Base-by-base conservation (phyloP, 2,888 invertebrate species). In the Noctua janthe region DNA sequence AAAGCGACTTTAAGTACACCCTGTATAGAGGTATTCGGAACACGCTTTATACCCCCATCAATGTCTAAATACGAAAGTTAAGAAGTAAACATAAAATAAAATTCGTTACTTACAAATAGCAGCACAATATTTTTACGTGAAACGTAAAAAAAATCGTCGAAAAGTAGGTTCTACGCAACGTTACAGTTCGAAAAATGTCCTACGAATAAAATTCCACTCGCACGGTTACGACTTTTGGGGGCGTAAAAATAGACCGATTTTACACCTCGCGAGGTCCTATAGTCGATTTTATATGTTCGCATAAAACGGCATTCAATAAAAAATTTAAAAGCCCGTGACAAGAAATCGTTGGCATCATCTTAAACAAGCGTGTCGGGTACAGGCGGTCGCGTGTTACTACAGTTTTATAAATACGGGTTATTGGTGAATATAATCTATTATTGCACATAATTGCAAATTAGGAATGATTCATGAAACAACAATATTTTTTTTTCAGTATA, bases 161-260 rank as follows among this genome's bases (percentile, higher is more conserved):
- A 90, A 91, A 85, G 82, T 83, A 78, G 72, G 75, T 69, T 79
- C 62, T 64, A 39, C 62, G 70, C n/a, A 72, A 88, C 85, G 91
- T 92, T 91, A 93, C 94, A 92, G 92, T 93, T 94, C 91, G 73
- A 92, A 93, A 95, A 94, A 91, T 95, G 94, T 93, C 94, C 91
- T 92, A 89, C 92, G 87, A 95, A 96, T 96, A 96, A 95, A 96
- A 95, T 93, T 92, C 94, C 93, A 95, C 93, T 94, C 91, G 92
- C 91, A 93, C 74, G 92, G 93, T 95, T 95, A 96, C 94, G 93
- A 94, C 94, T 90, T 90, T 91, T 89, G 90, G 92, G 91, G 92
- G 93, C 93, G 94, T 95, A 96, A 97, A 96, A 96, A 95, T 95
- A 94, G 94, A 94, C 94, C 93, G 93, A 95, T 95, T 96, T 95